phyloP scores from a whole-genome alignment of 1,140 invertebrate genomes.

The Muscidifurax raptorellus region DNA sequence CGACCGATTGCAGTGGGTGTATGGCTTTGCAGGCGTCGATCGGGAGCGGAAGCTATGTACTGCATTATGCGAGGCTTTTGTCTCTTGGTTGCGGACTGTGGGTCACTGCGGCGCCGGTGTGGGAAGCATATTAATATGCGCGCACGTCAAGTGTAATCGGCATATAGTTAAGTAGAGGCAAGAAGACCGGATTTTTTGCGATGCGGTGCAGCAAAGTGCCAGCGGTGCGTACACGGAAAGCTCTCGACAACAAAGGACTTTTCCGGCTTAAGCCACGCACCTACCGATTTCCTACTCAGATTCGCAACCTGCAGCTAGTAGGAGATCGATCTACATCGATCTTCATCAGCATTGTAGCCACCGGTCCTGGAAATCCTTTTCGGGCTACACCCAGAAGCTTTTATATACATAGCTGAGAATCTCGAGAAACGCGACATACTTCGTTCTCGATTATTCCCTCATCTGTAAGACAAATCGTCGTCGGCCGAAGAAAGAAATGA shows the following conservation, averaged over 20 bases:
- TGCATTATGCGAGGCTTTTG: conserved; percentile 13
- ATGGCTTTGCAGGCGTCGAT: background rate
- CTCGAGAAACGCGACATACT: background rate
- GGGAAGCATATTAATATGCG: background rate
- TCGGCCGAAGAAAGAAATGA: conserved; percentile 24
- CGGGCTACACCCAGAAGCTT: background rate
- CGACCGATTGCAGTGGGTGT: background rate
- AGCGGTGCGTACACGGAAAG: background rate
- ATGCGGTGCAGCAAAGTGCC: too few relatives aligned
- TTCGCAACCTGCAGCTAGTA: conserved; percentile 8
- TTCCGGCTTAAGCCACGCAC: conserved; percentile 13
- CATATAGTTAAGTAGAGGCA: too few relatives aligned
- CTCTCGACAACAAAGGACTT: background rate
- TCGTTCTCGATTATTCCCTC: conserved; percentile 63
- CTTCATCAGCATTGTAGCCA: conserved; percentile 21
- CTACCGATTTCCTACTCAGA: conserved; percentile 7
- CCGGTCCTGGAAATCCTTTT: background rate
- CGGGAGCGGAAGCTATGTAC: conserved; percentile 2
- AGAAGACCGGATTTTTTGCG: too few relatives aligned
- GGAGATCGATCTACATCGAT: conserved; percentile 48
- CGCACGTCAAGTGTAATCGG: background rate
- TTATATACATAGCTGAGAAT: background rate
- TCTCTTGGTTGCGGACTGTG: background rate
- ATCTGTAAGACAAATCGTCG: conserved; percentile 57
- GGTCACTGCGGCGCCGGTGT: background rate